Evolutionary conservation across 64 coral and sea anemone species (phyloP).

Genomic region (Dendrophyllia cribrosa): DNA sequence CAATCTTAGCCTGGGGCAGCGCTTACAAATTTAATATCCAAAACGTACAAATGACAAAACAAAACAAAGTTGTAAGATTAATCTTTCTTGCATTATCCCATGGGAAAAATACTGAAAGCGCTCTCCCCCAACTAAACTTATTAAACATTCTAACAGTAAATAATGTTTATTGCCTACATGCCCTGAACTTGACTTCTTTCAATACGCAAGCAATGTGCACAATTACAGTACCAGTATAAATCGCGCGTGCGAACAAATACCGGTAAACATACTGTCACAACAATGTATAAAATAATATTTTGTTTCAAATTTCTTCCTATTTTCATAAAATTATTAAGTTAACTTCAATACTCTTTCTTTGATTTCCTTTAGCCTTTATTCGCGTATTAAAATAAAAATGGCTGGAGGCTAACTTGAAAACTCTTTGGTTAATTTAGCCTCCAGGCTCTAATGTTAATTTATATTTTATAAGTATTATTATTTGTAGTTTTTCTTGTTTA

Average conservation of each 20-base stretch:
- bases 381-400: too few relatives aligned
- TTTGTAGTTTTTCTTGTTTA: too few relatives aligned
- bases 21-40: slow-evolving; percentile 21
- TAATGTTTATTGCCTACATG: slow-evolving; percentile 9
- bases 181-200: slow-evolving; percentile 2
- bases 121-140: neutral
- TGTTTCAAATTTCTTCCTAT: too few relatives aligned
- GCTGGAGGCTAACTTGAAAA: too few relatives aligned
- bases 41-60: slow-evolving; percentile 19
- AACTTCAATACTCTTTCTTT: too few relatives aligned
- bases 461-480: too few relatives aligned
- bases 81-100: neutral
- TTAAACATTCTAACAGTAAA: neutral
- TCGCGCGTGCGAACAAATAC: neutral
- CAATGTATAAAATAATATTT: too few relatives aligned
- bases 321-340: too few relatives aligned
- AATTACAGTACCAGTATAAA: slow-evolving; percentile 7
- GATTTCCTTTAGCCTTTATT: too few relatives aligned
- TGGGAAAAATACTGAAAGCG: neutral
- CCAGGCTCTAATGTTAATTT: too few relatives aligned
- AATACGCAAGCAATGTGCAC: neutral
- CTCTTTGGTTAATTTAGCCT: too few relatives aligned
- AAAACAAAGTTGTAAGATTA: slow-evolving; percentile 39
- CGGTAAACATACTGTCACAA: neutral
- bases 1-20: slow-evolving; percentile 31